These are phyloP conservation scores for Carlito syrichta DNA, from an alignment of 2,113 vertebrate genomes.

Conservation along the genomic window DNA sequence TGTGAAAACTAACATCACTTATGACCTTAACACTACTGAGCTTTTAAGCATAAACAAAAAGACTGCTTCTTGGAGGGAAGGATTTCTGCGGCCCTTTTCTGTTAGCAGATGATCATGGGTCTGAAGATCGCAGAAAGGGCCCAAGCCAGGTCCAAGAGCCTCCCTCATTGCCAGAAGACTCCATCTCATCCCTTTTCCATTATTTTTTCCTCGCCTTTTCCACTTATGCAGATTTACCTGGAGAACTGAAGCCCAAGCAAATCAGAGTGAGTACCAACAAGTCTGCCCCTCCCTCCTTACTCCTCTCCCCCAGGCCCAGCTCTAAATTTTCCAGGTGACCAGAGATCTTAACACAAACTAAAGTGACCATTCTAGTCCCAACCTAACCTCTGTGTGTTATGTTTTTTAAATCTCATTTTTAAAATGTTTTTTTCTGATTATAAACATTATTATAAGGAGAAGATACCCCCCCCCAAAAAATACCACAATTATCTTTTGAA, in stretches of 20 bases:
- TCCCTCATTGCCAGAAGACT: not conserved
- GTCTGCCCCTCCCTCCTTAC: fast-evolving
- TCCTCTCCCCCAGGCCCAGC: not conserved
- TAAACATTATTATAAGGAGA: not conserved
- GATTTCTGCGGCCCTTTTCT: not conserved
- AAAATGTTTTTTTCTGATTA: not conserved
- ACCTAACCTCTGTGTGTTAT: too few relatives aligned
- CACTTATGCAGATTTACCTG: conserved; percentile 84
- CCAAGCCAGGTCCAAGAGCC: too few relatives aligned
- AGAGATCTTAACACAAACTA: not conserved
- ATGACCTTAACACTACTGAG: not conserved
- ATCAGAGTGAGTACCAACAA: conserved; percentile 87
- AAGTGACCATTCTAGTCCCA: not conserved
- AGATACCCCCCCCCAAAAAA: not conserved
- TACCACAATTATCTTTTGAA: not conserved
- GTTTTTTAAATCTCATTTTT: not conserved
- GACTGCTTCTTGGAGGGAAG: not conserved
- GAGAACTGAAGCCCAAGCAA: conserved; percentile 89
- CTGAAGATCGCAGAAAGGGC: too few relatives aligned
- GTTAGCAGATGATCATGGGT: not conserved
- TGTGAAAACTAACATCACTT: not conserved
- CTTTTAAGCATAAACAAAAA: not conserved
- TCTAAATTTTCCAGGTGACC: not conserved
- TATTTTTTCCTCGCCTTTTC: not conserved
- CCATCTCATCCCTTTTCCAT: not conserved